Conservation (phyloP, 2,888 invertebrate genomes). For the Drosophila monieri region DNA sequence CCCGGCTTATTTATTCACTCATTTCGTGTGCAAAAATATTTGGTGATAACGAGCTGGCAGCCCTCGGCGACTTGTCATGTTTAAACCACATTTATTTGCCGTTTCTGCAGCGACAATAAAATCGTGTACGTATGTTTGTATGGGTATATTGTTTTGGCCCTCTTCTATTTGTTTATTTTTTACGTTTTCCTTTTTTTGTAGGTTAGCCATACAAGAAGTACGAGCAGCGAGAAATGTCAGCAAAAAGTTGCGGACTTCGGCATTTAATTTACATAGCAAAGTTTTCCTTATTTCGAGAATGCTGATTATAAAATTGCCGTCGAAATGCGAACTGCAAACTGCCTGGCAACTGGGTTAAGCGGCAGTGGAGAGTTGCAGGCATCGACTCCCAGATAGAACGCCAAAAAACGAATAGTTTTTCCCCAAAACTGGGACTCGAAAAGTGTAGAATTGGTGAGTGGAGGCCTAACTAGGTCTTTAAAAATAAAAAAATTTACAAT, state of each 20-base stretch:
- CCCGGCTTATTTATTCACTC: slow-evolving; percentile 71
- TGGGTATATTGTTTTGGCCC: slow-evolving; percentile 16
- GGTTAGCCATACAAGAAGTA: slow-evolving; percentile 41
- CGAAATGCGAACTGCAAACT: slow-evolving; percentile 34
- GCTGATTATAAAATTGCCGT: slow-evolving; percentile 68
- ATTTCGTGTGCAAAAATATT: slow-evolving; percentile 79
- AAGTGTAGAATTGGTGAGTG: slow-evolving; percentile 8
- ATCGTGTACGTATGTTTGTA: slow-evolving; percentile 30
- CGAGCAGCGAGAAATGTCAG: slow-evolving; percentile 44
- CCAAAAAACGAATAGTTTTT: slow-evolving; percentile 25
- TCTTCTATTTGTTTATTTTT: slow-evolving; percentile 4
- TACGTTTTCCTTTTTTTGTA: slow-evolving; percentile 31
- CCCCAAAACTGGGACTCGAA: slow-evolving; percentile 9
- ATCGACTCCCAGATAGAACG: slow-evolving; percentile 59
- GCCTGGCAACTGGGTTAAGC: slow-evolving; percentile 64
- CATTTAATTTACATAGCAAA: slow-evolving; percentile 78
- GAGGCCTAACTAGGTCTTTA: slow-evolving; percentile 26
- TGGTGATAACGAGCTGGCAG: slow-evolving; percentile 75
- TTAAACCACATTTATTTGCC: slow-evolving; percentile 77
- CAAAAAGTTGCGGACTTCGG: slow-evolving; percentile 68
- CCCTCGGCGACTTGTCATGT: slow-evolving; percentile 73
- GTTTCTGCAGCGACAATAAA: slow-evolving; percentile 56
- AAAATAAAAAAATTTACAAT: no score
- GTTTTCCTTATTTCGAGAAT: slow-evolving; percentile 63
- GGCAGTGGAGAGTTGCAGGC: slow-evolving; percentile 38